Percentiles rank a stretch among this genome's conserved stretches.
These are phyloP conservation scores for Geotrypetes seraphini DNA, from an alignment of 2,797 vertebrate species.

Conservation along the genomic window DNA sequence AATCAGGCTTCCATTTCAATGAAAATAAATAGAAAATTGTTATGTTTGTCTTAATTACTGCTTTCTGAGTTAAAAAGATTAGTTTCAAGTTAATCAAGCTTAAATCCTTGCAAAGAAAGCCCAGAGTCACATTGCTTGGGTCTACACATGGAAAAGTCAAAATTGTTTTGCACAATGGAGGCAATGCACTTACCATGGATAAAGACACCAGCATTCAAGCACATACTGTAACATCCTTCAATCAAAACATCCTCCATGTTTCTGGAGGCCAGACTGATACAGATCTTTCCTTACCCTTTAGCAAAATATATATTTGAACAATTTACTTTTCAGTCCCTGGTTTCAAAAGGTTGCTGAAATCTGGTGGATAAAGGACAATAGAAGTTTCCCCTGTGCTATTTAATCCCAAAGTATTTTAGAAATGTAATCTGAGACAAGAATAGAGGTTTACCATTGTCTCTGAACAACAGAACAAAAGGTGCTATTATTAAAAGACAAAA, in stretches of 20 bases:
- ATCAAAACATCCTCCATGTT: too few relatives aligned
- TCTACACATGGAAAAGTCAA: background rate
- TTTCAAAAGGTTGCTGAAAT: conserved; percentile 1
- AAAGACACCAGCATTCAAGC: background rate
- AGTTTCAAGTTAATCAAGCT: background rate
- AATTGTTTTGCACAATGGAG: background rate
- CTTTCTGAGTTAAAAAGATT: background rate
- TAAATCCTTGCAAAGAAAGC: background rate
- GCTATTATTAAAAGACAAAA: background rate
- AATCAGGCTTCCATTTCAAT: too few relatives aligned
- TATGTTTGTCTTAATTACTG: background rate
- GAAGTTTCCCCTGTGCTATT: conserved; percentile 2
- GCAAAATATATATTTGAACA: conserved; percentile 4
- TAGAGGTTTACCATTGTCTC: conserved; percentile 5
- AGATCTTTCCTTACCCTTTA: background rate
- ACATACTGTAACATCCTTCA: too few relatives aligned
- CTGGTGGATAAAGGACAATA: conserved; percentile 3
- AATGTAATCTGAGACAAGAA: conserved; percentile 8
- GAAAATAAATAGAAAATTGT: background rate
- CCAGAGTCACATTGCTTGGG: background rate
- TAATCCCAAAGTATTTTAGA: conserved; percentile 9
- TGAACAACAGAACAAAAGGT: conserved; percentile 1
- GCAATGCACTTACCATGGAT: background rate
- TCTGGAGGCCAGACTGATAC: background rate
- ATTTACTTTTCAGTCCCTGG: background rate